Evolutionary conservation across 1,140 invertebrate species (phyloP).

Genomic region (Ceratitis capitata): DNA sequence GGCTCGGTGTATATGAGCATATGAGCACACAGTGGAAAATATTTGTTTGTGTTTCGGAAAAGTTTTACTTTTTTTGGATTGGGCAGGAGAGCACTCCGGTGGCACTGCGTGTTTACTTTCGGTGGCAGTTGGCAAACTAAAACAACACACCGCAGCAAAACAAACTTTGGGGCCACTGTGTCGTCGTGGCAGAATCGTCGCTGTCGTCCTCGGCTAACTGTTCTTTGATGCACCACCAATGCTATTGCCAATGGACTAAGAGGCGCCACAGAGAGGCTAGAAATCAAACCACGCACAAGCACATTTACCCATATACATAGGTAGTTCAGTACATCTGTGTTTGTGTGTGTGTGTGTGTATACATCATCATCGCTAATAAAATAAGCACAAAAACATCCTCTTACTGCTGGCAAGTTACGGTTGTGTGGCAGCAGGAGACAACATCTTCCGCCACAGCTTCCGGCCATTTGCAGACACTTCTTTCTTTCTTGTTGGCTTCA

Average conservation of each 20-base stretch:
- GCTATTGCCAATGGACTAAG: constrained; percentile 6
- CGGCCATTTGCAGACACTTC: constrained; percentile 28
- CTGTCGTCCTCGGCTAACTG: neutral
- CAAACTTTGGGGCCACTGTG: constrained; percentile 31
- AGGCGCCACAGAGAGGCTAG: constrained; percentile 23
- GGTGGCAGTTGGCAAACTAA: constrained; percentile 27
- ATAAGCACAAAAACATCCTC: neutral
- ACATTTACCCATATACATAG: neutral
- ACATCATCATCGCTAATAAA: neutral
- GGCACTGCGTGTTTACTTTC: constrained; percentile 32
- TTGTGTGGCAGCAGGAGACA: neutral
- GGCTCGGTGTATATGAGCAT: neutral
- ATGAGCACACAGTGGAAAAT: neutral
- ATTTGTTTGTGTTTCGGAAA: constrained; percentile 11
- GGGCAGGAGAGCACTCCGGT: constrained; percentile 6
- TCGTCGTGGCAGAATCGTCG: neutral
- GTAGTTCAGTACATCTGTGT: neutral
- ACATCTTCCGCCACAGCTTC: constrained; percentile 26
- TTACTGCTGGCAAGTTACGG: too few species aligned
- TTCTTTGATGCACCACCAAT: constrained; percentile 8
- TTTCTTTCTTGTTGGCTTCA: neutral
- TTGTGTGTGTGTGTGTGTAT: neutral
- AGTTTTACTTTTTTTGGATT: too few species aligned
- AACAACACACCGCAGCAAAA: constrained; percentile 31
- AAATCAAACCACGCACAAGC: neutral